Evolutionary conservation across 2,888 invertebrate genomes (phyloP).

Genomic region (Drosophila planitibia): DNA sequence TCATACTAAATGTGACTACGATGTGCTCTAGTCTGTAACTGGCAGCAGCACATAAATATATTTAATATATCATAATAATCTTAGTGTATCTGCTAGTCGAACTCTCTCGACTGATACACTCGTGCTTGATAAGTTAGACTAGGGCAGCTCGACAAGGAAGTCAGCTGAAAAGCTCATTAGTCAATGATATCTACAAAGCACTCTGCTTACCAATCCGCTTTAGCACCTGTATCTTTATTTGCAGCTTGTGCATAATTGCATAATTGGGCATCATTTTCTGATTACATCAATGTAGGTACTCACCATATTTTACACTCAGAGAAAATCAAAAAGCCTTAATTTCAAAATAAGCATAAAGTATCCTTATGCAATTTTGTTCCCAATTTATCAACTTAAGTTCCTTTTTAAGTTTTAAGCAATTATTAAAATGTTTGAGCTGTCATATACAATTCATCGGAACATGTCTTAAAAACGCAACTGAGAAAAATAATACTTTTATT

Average conservation of each 20-base stretch:
- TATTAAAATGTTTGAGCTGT: neutral
- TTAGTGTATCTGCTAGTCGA: constrained; percentile 1
- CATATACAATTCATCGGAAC: neutral
- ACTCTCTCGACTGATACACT: constrained; percentile 56
- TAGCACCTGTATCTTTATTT: constrained; percentile 51
- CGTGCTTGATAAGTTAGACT: constrained; percentile 51
- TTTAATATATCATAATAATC: neutral
- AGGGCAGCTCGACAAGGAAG: constrained; percentile 8
- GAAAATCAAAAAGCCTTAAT: neutral
- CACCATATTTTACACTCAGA: constrained; percentile 3
- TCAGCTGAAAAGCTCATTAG: constrained; percentile 64
- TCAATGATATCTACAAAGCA: constrained; percentile 67
- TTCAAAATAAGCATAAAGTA: neutral
- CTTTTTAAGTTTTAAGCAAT: neutral
- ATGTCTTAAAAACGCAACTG: neutral
- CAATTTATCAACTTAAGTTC: neutral
- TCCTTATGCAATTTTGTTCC: neutral
- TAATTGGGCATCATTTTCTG: constrained; percentile 77
- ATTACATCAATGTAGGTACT: constrained; percentile 61
- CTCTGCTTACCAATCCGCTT: constrained; percentile 47
- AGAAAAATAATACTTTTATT: neutral
- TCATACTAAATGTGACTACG: too few relatives aligned
- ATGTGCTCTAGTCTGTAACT: neutral
- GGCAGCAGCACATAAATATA: neutral
- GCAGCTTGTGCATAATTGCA: constrained; percentile 48